Evolutionary conservation across 1,140 invertebrate species (phyloP).

Genomic region (Pristionchus pacificus): DNA sequence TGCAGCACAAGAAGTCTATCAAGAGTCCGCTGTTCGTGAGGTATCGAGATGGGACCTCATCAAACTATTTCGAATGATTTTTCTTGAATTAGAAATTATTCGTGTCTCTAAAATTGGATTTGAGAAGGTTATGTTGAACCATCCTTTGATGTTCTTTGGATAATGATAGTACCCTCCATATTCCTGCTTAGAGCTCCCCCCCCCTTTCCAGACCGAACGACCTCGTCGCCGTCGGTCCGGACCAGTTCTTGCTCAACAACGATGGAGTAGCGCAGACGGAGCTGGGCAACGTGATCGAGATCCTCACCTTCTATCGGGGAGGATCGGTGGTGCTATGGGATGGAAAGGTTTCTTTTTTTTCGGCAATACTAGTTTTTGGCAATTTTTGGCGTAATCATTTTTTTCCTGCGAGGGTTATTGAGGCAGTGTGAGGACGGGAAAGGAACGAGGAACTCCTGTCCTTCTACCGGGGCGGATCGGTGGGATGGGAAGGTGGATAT

Average conservation of each 20-base stretch:
- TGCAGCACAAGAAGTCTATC: conserved; percentile 13
- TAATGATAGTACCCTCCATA: background rate
- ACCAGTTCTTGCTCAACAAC: conserved; percentile 6
- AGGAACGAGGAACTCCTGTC: too few species aligned
- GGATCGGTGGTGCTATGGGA: conserved; percentile 2
- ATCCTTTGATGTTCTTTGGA: background rate
- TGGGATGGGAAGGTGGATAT: too few species aligned
- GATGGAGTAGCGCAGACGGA: conserved; percentile 9
- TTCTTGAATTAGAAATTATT: background rate
- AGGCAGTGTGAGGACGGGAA: too few species aligned
- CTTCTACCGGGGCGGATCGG: too few species aligned
- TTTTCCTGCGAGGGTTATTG: too few species aligned
- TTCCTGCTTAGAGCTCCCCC: too few species aligned
- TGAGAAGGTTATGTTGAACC: background rate
- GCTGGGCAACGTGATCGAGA: background rate
- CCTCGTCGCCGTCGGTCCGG: conserved; percentile 1
- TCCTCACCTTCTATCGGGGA: conserved; percentile 8
- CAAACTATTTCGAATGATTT: background rate
- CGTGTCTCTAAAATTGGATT: background rate
- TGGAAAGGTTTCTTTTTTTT: too few species aligned
- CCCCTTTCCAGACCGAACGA: conserved; percentile 6
- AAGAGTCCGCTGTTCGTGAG: conserved; percentile 2
- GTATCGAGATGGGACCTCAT: too few species aligned
- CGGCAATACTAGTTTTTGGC: too few species aligned
- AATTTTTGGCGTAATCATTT: too few species aligned